Percentiles rank a stretch among this genome's conserved stretches.
These are phyloP conservation scores for Buathra laborator DNA, from an alignment of 2,888 invertebrate genomes.

Conservation along the genomic window DNA sequence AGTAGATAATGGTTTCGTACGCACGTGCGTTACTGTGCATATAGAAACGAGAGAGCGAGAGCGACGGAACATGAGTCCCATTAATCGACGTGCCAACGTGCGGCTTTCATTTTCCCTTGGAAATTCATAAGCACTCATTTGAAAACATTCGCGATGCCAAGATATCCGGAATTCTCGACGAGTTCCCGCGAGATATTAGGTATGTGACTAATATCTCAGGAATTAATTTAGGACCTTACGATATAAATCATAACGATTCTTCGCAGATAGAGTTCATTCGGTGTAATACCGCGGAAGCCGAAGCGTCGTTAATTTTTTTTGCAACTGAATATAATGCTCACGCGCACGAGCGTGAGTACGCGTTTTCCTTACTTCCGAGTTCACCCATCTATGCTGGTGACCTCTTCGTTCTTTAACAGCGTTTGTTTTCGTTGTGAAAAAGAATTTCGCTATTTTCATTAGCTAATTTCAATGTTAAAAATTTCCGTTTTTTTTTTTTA, in stretches of 20 bases:
- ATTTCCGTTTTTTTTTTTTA: not conserved
- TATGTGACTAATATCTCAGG: conserved; percentile 45
- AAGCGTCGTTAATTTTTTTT: conserved; percentile 1
- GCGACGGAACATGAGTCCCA: conserved; percentile 61
- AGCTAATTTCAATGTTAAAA: not conserved
- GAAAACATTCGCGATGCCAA: conserved; percentile 45
- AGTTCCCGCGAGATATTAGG: conserved; percentile 21
- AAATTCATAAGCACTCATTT: conserved; percentile 61
- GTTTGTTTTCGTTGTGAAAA: not conserved
- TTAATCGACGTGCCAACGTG: conserved; percentile 64
- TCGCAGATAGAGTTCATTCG: conserved; percentile 1
- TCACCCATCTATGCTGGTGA: conserved; percentile 18
- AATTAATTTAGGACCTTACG: conserved; percentile 37
- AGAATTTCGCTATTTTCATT: not conserved
- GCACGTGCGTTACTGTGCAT: conserved; percentile 59
- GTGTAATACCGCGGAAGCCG: conserved; percentile 25
- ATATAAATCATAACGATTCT: conserved; percentile 3
- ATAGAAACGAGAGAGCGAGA: conserved; percentile 38
- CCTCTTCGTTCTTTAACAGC: conserved; percentile 4
- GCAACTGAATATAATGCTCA: conserved; percentile 17
- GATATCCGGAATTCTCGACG: conserved; percentile 36
- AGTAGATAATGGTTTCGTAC: conserved; percentile 56
- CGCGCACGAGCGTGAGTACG: conserved; percentile 12
- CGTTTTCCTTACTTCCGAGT: conserved; percentile 14
- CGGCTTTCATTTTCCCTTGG: conserved; percentile 68